Conservation (phyloP, 2,797 vertebrate genomes). For the Notolepis coatsorum region DNA sequence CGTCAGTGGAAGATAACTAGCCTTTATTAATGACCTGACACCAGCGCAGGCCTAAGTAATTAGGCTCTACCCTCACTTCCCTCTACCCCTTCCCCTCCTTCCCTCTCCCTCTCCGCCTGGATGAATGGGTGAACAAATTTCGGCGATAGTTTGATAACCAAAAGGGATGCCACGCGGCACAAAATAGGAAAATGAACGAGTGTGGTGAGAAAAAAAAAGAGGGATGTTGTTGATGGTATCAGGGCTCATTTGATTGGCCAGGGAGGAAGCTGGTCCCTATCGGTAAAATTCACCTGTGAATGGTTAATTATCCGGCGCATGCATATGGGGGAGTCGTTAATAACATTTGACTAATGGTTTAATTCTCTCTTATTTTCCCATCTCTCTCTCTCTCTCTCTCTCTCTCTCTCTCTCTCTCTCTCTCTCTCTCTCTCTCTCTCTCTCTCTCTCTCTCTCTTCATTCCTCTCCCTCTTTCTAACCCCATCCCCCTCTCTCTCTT, state of each 20-base stretch:
- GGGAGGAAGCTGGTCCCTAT: slow-evolving; percentile 84
- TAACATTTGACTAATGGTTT: slow-evolving; percentile 92
- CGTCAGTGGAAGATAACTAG: slow-evolving; percentile 91
- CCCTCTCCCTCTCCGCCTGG: slow-evolving; percentile 73
- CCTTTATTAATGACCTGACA: slow-evolving; percentile 99
- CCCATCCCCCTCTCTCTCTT: not conserved
- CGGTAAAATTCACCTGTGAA: slow-evolving; percentile 98
- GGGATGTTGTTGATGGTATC: slow-evolving; percentile 91
- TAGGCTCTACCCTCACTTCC: slow-evolving; percentile 86
- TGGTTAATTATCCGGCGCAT: slow-evolving; percentile 94
- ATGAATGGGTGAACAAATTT: slow-evolving; percentile 94
- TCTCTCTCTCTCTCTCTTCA: slow-evolving; percentile 6
- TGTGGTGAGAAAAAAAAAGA: slow-evolving; percentile 56
- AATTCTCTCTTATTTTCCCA: slow-evolving; percentile 70
- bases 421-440: slow-evolving; percentile 1
- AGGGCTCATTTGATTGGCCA: slow-evolving; percentile 89
- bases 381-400: slow-evolving; percentile 67
- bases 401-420: slow-evolving; percentile 15
- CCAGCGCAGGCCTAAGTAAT: slow-evolving; percentile 90
- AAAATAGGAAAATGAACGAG: slow-evolving; percentile 70
- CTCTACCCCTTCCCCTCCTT: slow-evolving; percentile 52
- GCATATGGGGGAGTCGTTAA: slow-evolving; percentile 95
- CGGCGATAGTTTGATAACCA: slow-evolving; percentile 97
- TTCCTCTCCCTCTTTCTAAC: not conserved
- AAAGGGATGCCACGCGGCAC: slow-evolving; percentile 65